phyloP scores from a whole-genome alignment of 2,113 vertebrate genomes.

The Misgurnus mizolepis region DNA sequence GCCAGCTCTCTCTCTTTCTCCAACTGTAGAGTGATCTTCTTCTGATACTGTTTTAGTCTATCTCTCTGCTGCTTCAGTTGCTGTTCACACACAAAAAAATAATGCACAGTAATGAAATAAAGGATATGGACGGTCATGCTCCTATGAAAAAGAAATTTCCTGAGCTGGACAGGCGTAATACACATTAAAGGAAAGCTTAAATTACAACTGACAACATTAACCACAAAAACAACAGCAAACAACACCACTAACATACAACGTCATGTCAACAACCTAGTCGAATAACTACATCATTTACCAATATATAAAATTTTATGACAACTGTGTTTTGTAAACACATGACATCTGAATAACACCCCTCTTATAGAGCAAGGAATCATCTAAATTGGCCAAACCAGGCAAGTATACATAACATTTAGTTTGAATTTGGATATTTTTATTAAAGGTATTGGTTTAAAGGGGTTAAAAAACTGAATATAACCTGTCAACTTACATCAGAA shows the following conservation, averaged over 20 bases:
- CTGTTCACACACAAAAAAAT: conserved; percentile 62
- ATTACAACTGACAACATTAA: too few relatives aligned
- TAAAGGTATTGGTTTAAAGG: neutral
- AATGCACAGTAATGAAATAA: neutral
- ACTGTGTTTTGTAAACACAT: neutral
- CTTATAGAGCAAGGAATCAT: too few relatives aligned
- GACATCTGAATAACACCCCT: neutral
- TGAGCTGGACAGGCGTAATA: neutral
- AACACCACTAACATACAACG: too few relatives aligned
- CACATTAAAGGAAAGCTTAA: too few relatives aligned
- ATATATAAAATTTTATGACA: too few relatives aligned
- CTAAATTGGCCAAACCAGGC: neutral
- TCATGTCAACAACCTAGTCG: too few relatives aligned
- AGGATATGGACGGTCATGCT: neutral
- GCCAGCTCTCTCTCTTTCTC: conserved; percentile 85
- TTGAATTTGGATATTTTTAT: neutral
- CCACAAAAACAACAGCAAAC: too few relatives aligned
- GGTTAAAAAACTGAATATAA: neutral
- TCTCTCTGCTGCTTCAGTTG: conserved; percentile 97
- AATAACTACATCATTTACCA: neutral
- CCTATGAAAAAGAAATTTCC: neutral
- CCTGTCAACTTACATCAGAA: neutral
- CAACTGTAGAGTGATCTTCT: conserved; percentile 79
- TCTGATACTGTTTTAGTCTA: conserved; percentile 91
- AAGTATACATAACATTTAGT: neutral